Evolutionary conservation across 2,797 vertebrate species (phyloP), one percentile per base, ranked within the genome.

Genomic region (Myripristis murdjan): DNA sequence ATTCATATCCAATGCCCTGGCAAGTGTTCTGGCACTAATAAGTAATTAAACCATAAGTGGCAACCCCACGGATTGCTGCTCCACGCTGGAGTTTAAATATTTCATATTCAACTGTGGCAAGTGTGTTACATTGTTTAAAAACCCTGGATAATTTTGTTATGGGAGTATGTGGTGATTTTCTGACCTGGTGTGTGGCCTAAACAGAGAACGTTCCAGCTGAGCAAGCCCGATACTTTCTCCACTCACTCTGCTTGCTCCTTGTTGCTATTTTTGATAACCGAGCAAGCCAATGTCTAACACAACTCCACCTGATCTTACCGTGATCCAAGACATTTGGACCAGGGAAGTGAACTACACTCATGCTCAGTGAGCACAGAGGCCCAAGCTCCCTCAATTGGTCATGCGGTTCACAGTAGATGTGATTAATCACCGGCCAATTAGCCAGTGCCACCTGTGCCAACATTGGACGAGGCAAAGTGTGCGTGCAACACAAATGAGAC

Each of bases 361-460:
- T 68, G 53, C 41, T 73, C 15, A 54, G 57, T 3, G 48, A 77
- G 76, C 56, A 6, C 63, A 62, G 71, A 54, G 67, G 79, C 76
- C 74, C 58, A 6, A 54, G 62, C 61, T 87, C 46, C 74, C 56
- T 31, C 88, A 88, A 89, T 88, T 89, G 90, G 83, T 85, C 81
- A 57, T 77, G 78, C 71, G 56, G 84, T 88, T 88, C 85, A 85
- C 77, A 44, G 70, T 51, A 76, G 76, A 85, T 75, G 86, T 87
- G 85, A 93, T 93, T 90, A 92, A 92, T 92, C 78, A 82, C 82
- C 54, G 68, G 68, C 84, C 89, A 91, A 89, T 92, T 91, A 92
- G 85, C 74, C 79, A 70, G 20, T 82, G 86, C 81, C 88, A 85
- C 83, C 83, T 86, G 82, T 79, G 88, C 84, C 84, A 81, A 77